Evolutionary conservation across 2,113 vertebrate species (phyloP), one percentile per base, ranked within the genome.

Genomic region (Ageneiosus marmoratus): DNA sequence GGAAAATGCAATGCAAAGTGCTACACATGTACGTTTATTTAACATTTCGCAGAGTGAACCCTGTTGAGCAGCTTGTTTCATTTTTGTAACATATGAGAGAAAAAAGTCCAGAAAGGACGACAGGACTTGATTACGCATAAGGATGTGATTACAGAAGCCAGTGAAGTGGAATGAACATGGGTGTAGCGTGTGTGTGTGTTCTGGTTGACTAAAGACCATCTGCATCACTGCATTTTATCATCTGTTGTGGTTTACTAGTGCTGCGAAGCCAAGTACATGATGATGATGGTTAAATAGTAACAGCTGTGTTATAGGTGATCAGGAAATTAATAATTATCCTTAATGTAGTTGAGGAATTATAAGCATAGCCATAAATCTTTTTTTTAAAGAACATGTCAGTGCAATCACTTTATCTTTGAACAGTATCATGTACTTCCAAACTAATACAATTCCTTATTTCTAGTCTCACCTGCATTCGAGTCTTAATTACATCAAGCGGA

Each of bases 401-500:
- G 27, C 29, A 34, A 5, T 65, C 1, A 65, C 16, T 60, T 60
- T 12, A n/a, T 27, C n/a, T 11, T 11, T 4, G 29, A 46, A 60
- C 8, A 78, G 46, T 4, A 50, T 62, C 58, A 50, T 4, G 22
- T 29, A 53, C 29, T 62, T 79, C 27, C 15, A 67, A 79, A 58
- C 22, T 72, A 41, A 41, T 44, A 29, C 1, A 65, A 44, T 41
- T 24, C 34, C 18, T 69, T 69, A 48, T 72, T 72, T 48, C 34
- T 37, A 50, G n/a, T 18, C 32, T 70, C 48, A 98, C 98, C 97
- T 99, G 97, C 97, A 99, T 96, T 81, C 98, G 95, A 83, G 98
- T 99, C 92, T 99, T 99, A 74, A 99, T 95, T 55, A 99, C 98
- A 0, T 99, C 98, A 84, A 99, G 89, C 0, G 98, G 98, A 0